Conservation (phyloP, 2,888 invertebrate species). For the Phortica magna region DNA sequence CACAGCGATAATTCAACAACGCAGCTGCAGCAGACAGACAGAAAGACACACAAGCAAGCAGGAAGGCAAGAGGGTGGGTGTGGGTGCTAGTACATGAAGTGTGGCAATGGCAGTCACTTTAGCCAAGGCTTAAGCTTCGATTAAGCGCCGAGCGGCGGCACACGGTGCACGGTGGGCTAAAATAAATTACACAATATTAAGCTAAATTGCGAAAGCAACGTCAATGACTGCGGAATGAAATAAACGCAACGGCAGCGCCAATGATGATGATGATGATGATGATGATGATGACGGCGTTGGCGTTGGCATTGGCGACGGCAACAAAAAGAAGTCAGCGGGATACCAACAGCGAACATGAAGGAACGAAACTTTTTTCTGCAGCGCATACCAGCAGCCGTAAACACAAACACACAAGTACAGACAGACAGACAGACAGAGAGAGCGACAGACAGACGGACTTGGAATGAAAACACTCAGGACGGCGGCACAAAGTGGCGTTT, state of each 20-base stretch:
- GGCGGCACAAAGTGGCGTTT: background rate
- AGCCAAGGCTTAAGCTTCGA: constrained; percentile 51
- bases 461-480: too few species aligned
- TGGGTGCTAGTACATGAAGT: background rate
- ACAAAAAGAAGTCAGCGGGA: constrained; percentile 17
- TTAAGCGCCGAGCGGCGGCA: constrained; percentile 44
- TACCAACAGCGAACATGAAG: background rate
- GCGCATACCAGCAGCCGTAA: constrained; percentile 25
- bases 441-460: too few species aligned
- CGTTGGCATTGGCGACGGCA: constrained; percentile 12
- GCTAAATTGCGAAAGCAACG: constrained; percentile 57
- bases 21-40: background rate
- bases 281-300: background rate
- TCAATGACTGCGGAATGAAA: constrained; percentile 41
- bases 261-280: constrained; percentile 1
- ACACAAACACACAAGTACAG: background rate
- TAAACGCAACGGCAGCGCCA: constrained; percentile 15
- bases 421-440: too few species aligned
- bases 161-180: constrained; percentile 52
- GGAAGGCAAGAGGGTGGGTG: too few species aligned
- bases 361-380: background rate
- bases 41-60: constrained; percentile 34
- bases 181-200: constrained; percentile 74
- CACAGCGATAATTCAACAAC: background rate
- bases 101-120: too few species aligned